A percentile compares a stretch with the other conserved stretches of the same genome.
Conservation (phyloP, 2,888 invertebrate species). For the Heliconius cydno region DNA sequence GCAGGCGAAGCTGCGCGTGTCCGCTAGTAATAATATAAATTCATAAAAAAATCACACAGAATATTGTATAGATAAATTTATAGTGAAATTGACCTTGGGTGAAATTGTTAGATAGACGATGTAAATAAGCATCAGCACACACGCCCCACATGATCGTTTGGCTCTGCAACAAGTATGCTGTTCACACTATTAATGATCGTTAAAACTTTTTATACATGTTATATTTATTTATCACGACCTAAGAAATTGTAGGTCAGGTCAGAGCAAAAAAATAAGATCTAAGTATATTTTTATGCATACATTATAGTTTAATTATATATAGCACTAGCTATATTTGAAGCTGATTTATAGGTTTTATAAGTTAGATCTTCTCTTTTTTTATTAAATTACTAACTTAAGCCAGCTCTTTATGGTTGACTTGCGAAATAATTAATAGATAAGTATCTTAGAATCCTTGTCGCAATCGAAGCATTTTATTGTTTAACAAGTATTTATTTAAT, state of each 20-base stretch:
- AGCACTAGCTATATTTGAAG: not conserved
- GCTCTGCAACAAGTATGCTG: conserved; percentile 35
- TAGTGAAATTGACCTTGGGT: not conserved
- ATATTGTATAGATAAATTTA: no score
- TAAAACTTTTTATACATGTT: conserved; percentile 15
- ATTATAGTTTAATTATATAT: not conserved
- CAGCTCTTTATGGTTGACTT: not conserved
- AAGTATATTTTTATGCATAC: not conserved
- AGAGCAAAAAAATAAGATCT: not conserved
- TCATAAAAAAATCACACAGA: no score
- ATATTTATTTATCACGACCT: conserved; percentile 13
- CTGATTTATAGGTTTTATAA: not conserved
- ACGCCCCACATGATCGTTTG: conserved; percentile 24
- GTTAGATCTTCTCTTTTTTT: not conserved
- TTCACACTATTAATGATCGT: conserved; percentile 19
- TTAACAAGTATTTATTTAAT: no score
- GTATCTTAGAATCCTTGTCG: no score
- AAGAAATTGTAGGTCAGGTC: conserved; percentile 20
- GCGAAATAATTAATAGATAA: no score
- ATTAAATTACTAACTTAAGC: not conserved
- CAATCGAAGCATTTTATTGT: no score
- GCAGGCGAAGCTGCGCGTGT: no score
- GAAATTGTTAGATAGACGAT: not conserved
- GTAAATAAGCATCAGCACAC: conserved; percentile 16
- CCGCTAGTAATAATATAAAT: no score